Percentiles rank a stretch among this genome's conserved stretches.
Evolutionary conservation across 2,797 vertebrate species (phyloP).

Genomic region (Anguilla obscura): DNA sequence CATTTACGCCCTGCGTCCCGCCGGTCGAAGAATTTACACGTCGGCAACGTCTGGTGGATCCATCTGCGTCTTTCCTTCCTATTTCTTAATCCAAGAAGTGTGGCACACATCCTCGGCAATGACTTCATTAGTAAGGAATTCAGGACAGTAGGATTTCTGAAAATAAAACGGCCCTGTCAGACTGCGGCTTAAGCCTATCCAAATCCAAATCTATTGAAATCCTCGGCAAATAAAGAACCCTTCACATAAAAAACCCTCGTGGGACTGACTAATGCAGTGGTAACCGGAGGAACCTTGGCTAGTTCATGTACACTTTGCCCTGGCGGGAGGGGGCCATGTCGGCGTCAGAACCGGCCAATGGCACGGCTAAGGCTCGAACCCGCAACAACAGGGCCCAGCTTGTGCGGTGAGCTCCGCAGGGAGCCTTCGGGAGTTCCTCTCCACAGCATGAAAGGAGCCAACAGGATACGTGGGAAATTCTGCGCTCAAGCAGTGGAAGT

Average conservation of each 20-base stretch:
- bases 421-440: background rate
- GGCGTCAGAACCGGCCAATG: background rate
- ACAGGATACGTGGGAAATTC: background rate
- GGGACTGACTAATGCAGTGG: slow-evolving; percentile 1
- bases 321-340: background rate
- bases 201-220: slow-evolving; percentile 1
- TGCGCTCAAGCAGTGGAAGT: background rate
- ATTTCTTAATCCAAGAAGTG: background rate
- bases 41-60: background rate
- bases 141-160: background rate
- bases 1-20: background rate
- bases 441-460: background rate
- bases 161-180: background rate
- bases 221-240: background rate
- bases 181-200: background rate
- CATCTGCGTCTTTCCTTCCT: background rate
- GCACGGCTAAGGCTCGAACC: background rate
- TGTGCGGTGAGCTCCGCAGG: background rate
- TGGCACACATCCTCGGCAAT: background rate
- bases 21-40: background rate
- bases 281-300: background rate
- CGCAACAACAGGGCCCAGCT: background rate
- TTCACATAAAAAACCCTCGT: background rate
- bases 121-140: background rate
- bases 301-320: background rate